Conservation (phyloP, 2,888 invertebrate species). For the Sphinx pinastri region DNA sequence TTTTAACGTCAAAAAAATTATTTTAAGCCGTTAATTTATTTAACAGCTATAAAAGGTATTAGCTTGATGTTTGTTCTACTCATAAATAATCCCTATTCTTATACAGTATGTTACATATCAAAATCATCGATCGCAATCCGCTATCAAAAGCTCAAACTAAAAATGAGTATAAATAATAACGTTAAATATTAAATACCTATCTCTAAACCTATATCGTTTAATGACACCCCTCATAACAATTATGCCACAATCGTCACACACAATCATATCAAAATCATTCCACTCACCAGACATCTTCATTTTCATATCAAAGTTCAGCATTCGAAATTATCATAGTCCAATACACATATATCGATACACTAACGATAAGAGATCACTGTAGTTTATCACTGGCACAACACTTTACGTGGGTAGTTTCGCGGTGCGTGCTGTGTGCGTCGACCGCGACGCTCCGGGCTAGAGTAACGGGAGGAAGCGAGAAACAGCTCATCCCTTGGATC, state of each 20-base stretch:
- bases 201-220: too few species aligned
- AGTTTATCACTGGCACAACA: slow-evolving; percentile 23
- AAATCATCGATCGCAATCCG: too few species aligned
- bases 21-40: too few species aligned
- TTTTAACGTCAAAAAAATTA: too few species aligned
- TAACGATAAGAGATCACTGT: slow-evolving; percentile 6
- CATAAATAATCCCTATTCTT: too few species aligned
- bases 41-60: too few species aligned
- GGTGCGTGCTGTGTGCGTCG: slow-evolving; percentile 64
- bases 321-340: slow-evolving; percentile 44
- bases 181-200: too few species aligned
- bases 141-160: too few species aligned
- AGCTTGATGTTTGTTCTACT: too few species aligned
- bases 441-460: slow-evolving; percentile 76
- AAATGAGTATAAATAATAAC: too few species aligned
- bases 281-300: slow-evolving; percentile 81
- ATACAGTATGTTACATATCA: too few species aligned
- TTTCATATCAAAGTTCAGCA: slow-evolving; percentile 63
- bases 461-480: slow-evolving; percentile 83
- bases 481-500: slow-evolving; percentile 84
- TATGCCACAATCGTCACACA: neutral
- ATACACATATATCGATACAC: slow-evolving; percentile 23
- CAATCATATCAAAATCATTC: neutral
- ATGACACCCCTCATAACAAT: neutral
- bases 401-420: slow-evolving; percentile 31